Conservation (phyloP, 2,113 vertebrate species). For the Petrocephalus microphthalmus region DNA sequence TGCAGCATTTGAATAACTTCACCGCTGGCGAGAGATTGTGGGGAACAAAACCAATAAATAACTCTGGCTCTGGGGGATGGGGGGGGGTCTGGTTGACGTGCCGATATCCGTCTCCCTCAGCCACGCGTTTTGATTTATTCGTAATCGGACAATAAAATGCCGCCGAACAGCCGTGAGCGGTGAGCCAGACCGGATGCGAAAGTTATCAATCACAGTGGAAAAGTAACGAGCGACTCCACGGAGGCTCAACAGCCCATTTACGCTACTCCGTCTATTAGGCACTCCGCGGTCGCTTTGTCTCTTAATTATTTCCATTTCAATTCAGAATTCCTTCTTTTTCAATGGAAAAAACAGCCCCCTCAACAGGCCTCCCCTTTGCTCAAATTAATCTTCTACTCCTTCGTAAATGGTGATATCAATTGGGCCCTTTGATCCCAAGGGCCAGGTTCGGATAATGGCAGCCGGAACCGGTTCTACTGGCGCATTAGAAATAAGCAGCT, state of each 20-base stretch:
- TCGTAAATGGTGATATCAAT: not conserved
- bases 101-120: slow-evolving; percentile 63
- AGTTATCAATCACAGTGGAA: slow-evolving; percentile 61
- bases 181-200: slow-evolving; percentile 52
- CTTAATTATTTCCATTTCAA: slow-evolving; percentile 57
- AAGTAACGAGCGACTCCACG: slow-evolving; percentile 53
- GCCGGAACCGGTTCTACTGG: not conserved
- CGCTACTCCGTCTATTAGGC: slow-evolving; percentile 43
- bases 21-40: slow-evolving; percentile 48
- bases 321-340: not conserved
- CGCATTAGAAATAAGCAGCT: not conserved
- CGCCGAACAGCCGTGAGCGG: slow-evolving; percentile 56
- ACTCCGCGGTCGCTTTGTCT: slow-evolving; percentile 59
- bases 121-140: slow-evolving; percentile 66
- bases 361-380: not conserved
- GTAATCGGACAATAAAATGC: slow-evolving; percentile 61
- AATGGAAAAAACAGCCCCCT: not conserved
- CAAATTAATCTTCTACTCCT: not conserved
- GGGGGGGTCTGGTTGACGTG: slow-evolving; percentile 54
- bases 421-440: not conserved
- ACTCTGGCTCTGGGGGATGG: slow-evolving; percentile 49
- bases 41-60: slow-evolving; percentile 61
- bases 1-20: slow-evolving; percentile 60
- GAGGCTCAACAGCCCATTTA: slow-evolving; percentile 62
- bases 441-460: not conserved